A percentile compares a stretch with the other conserved stretches of the same genome.
phyloP scores from a whole-genome alignment of 1,140 invertebrate species.

The Drosophila lini region DNA sequence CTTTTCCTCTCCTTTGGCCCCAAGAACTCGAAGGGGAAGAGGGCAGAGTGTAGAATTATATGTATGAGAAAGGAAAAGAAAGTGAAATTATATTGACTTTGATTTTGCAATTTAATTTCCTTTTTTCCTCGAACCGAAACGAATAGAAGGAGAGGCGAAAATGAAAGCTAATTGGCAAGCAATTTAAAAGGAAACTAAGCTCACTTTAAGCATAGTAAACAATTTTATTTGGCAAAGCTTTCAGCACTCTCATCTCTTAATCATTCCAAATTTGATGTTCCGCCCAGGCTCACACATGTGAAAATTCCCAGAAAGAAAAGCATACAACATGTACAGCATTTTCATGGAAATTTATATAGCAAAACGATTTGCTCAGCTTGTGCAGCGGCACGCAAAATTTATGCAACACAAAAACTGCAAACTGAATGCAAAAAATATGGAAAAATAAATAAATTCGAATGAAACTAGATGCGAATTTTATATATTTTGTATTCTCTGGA shows the following conservation, averaged over 20 bases:
- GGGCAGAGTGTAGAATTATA: constrained; percentile 1
- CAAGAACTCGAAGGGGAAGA: not conserved
- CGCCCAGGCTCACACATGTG: constrained; percentile 9
- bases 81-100: constrained; percentile 81
- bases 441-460: constrained; percentile 42
- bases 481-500: constrained; percentile 9
- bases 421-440: constrained; percentile 9
- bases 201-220: not conserved
- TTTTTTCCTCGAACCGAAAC: constrained; percentile 17
- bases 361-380: constrained; percentile 28
- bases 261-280: not conserved
- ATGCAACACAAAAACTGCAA: constrained; percentile 30
- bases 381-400: constrained; percentile 43
- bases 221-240: not conserved
- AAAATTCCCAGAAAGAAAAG: constrained; percentile 25
- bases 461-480: constrained; percentile 24
- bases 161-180: constrained; percentile 13
- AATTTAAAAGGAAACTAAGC: constrained; percentile 3
- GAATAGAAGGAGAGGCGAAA: constrained; percentile 9
- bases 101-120: constrained; percentile 72
- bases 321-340: not conserved
- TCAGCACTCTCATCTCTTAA: not conserved
- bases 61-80: constrained; percentile 43
- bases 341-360: constrained; percentile 24
- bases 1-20: constrained; percentile 7